phyloP scores from a whole-genome alignment of 2,888 invertebrate genomes.

The Siphonodentalium dalli region DNA sequence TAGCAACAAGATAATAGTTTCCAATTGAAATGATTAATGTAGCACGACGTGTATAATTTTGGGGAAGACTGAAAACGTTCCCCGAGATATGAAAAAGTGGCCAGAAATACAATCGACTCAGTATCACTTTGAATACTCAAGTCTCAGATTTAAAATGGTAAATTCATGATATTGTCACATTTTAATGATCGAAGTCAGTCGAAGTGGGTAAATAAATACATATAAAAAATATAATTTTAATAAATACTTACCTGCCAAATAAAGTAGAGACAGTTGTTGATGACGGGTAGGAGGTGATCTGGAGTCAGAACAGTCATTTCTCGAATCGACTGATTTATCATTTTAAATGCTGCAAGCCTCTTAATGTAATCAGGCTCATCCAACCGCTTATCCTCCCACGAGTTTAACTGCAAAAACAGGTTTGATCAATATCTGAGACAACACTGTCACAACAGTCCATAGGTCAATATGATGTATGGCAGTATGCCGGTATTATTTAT shows the following conservation, averaged over 20 bases:
- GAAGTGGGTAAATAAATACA: background rate
- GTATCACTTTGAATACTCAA: no score
- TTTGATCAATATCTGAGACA: no score
- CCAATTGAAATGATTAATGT: no score
- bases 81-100: background rate
- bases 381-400: slow-evolving; percentile 86
- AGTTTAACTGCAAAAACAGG: slow-evolving; percentile 73
- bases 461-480: background rate
- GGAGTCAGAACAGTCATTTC: slow-evolving; percentile 71
- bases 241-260: slow-evolving; percentile 69
- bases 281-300: slow-evolving; percentile 74
- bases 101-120: background rate
- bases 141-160: no score
- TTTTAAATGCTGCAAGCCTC: slow-evolving; percentile 80
- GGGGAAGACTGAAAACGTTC: no score
- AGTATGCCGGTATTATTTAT: background rate
- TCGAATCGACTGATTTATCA: slow-evolving; percentile 70
- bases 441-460: no score
- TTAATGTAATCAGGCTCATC: slow-evolving; percentile 91
- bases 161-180: background rate
- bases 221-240: background rate
- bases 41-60: no score
- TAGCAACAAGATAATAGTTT: no score
- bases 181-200: background rate
- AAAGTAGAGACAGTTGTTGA: slow-evolving; percentile 81